Evolutionary conservation across 2,797 vertebrate genomes (phyloP), one percentile per base, ranked within the genome.

Genomic region (Rhabdophis nuchalis): DNA sequence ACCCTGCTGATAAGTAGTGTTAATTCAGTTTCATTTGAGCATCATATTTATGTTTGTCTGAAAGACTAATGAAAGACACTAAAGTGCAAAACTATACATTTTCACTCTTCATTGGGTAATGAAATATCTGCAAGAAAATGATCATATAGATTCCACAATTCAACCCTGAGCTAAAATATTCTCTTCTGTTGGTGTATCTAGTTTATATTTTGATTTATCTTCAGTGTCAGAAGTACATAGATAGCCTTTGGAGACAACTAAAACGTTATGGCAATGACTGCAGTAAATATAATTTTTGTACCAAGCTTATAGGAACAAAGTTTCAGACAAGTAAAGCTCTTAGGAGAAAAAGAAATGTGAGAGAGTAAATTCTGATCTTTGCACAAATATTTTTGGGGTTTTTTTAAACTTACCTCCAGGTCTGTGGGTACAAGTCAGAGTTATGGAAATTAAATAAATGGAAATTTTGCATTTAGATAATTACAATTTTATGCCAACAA

Each of bases 241-340:
- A 96, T 98, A 98, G 46, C 94, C 98, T 93, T 97, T 99, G 96
- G 97, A 98, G 94, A 97, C 97, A 18, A 98, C 98, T 92, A 98
- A 98, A 95, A 98, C 98, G 86, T 96, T 32, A 68, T 99, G 97
- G 98, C 98, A 20, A 98, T 98, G 98, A 99, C 98, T 92, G 98
- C 98, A 25, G 95, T 98, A 96, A 98, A 99, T 93, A 97, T 98
- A 1, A 95, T 98, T 87, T 98, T 98, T 97, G 97, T 97, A 87
- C 98, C 98, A 27, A 97, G 97, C 60, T 95, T 98, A 88, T 94
- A 98, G 50, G 96, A 98, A 93, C 96, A 92, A 92, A 98, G 98
- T 93, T 98, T 98, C 25, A 97, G 94, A 56, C 94, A 96, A 91
- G 92, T 92, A 91, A 98, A 97, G 89, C 96, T 97, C 91, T 68